Base-by-base conservation (phyloP, 2,113 vertebrate species). In the Hirundichthys speculiger region DNA sequence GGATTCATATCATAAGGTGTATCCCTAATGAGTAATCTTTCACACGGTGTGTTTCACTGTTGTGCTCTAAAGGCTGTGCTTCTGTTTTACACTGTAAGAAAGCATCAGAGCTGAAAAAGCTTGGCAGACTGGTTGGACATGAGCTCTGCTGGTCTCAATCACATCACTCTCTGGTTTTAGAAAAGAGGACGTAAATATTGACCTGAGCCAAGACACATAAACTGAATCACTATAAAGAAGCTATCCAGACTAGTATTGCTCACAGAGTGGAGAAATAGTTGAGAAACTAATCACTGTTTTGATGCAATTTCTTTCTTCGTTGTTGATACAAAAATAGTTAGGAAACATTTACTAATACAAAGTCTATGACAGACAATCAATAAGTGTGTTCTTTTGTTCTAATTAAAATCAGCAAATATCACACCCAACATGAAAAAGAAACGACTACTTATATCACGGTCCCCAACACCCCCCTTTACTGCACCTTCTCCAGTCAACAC, bases 291-390 rank as follows among this genome's bases (percentile, higher is more conserved):
- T 48, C 70, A 47, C 38, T 46, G 19, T 62, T 38, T 60, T 69
- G 13, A 65, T 42, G 73, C 48, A 51, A 64, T 27, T 68, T 47
- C 34, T 49, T 46, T 47, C 54, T 25, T 7, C 10, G 16, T 56
- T 67, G 67, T 69, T 51, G 63, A 85, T 92, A 92, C 70, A 92
- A 92, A 93, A 92, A 92, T 92, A 92, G 82, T 85, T 90, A 77
- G 62, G 60, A 90, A 91, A 90, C 75, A 86, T 86, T 84, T 86
- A 81, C 53, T 61, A 64, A 69, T 87, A 88, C 49, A 89, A 85
- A 83, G 68, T 71, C 75, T 67, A 55, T 48, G 21, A 54, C 41
- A 78, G 78, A 89, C 88, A 83, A 83, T 88, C 59, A 77, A 73
- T 54, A 86, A 75, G 58, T 64, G 75, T 48, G 75, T 40, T 4